phyloP scores from a whole-genome alignment of 2,113 vertebrate genomes.

The Amphilophus citrinellus region DNA sequence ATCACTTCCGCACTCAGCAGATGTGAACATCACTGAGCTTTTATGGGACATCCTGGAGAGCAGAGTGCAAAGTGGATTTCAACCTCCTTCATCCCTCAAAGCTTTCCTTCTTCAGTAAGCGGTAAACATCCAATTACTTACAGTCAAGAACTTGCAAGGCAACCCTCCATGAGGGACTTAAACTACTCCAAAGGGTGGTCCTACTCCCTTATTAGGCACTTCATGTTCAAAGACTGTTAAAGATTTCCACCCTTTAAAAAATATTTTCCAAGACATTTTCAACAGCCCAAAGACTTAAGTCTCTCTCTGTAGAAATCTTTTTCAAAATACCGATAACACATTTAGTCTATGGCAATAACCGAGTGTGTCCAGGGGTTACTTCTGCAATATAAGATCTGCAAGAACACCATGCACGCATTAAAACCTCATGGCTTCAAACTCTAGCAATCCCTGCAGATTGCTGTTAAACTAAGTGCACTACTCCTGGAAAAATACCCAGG shows the following conservation, averaged over 20 bases:
- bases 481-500: neutral
- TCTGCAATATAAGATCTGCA: slow-evolving; percentile 14
- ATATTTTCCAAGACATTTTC: slow-evolving; percentile 49
- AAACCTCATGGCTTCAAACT: slow-evolving; percentile 28
- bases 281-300: slow-evolving; percentile 33
- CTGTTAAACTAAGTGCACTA: slow-evolving; percentile 1
- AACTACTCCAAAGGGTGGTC: slow-evolving; percentile 52
- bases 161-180: slow-evolving; percentile 52
- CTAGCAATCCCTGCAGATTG: slow-evolving; percentile 7
- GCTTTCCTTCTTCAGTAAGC: slow-evolving; percentile 68
- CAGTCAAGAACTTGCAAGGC: slow-evolving; percentile 64
- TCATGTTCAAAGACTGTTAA: slow-evolving; percentile 64
- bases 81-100: slow-evolving; percentile 70
- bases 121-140: slow-evolving; percentile 76
- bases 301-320: slow-evolving; percentile 17
- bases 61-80: slow-evolving; percentile 59
- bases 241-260: slow-evolving; percentile 39
- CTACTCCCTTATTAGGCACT: slow-evolving; percentile 60
- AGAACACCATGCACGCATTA: slow-evolving; percentile 3
- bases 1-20: slow-evolving; percentile 65
- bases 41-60: slow-evolving; percentile 68
- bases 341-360: slow-evolving; percentile 18
- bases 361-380: slow-evolving; percentile 10
- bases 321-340: slow-evolving; percentile 7
- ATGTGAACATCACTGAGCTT: slow-evolving; percentile 59